These are phyloP conservation scores for Dicrurus megarhynchus DNA, from an alignment of 2,113 vertebrate genomes.

Conservation along the genomic window DNA sequence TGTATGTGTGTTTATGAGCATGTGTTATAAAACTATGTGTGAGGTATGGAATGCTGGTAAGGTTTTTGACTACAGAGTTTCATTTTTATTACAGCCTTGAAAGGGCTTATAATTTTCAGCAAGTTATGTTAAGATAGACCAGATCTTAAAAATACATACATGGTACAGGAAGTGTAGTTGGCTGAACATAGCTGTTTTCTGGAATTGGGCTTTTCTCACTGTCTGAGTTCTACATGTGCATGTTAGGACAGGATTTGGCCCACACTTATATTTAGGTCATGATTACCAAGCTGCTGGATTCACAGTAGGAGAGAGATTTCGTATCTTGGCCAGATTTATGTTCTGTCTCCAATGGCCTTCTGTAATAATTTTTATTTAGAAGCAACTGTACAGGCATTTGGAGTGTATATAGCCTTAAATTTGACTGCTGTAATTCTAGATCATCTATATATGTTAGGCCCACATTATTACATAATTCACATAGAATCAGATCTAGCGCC, in stretches of 20 bases:
- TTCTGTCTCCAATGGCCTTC: background rate
- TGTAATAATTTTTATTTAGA: background rate
- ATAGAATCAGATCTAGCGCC: background rate
- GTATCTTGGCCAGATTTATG: background rate
- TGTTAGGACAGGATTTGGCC: background rate
- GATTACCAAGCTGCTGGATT: background rate
- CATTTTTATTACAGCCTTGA: background rate
- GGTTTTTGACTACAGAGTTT: background rate
- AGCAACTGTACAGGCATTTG: background rate
- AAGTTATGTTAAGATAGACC: background rate
- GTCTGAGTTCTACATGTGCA: background rate
- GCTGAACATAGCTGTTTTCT: background rate
- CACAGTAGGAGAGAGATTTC: background rate
- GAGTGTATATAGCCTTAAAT: background rate
- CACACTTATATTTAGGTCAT: background rate
- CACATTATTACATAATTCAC: accelerated
- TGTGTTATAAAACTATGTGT: background rate
- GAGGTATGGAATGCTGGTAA: background rate
- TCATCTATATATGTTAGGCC: background rate
- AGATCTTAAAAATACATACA: background rate
- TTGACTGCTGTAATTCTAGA: background rate
- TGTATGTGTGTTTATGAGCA: background rate
- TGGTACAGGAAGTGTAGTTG: background rate
- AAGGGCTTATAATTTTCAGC: background rate
- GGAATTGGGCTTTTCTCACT: background rate